A percentile compares a stretch with the other conserved stretches of the same genome.
Evolutionary conservation across 1,140 invertebrate species (phyloP).

Genomic region (Trachymyrmex septentrionalis): DNA sequence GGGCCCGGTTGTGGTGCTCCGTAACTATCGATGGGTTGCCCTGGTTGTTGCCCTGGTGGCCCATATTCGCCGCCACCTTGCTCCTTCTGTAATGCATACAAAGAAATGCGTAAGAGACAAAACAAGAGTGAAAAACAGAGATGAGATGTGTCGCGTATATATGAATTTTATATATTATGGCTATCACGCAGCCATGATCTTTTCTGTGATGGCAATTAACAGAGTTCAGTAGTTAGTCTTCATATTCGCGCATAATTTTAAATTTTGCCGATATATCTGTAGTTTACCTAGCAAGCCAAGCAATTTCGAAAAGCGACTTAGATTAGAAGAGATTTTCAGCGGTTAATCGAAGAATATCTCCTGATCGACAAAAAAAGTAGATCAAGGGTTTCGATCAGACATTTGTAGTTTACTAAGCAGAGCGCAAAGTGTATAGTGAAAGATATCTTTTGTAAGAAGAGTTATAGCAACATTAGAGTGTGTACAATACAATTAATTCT

Average conservation of each 20-base stretch:
- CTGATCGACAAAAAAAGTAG: neutral
- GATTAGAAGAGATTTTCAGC: neutral
- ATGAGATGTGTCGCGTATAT: neutral
- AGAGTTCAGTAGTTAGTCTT: neutral
- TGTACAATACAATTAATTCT: slow-evolving; percentile 26
- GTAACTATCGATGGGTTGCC: slow-evolving; percentile 82
- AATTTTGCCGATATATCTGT: neutral
- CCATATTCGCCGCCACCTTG: slow-evolving; percentile 84
- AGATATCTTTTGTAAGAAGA: slow-evolving; percentile 49
- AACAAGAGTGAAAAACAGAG: neutral
- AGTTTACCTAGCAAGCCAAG: neutral
- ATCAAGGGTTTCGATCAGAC: neutral
- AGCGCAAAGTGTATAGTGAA: slow-evolving; percentile 1
- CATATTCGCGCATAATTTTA: slow-evolving; percentile 9
- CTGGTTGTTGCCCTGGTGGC: slow-evolving; percentile 80
- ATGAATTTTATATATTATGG: slow-evolving; percentile 5
- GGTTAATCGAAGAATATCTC: neutral
- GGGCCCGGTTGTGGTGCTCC: slow-evolving; percentile 81
- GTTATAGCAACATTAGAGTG: slow-evolving; percentile 16
- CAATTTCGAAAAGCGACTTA: neutral
- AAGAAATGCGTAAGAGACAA: slow-evolving; percentile 31
- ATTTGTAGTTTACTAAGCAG: neutral
- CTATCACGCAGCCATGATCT: slow-evolving; percentile 19
- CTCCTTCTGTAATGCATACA: slow-evolving; percentile 79
- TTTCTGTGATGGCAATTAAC: slow-evolving; percentile 29